A percentile compares a stretch with the other conserved stretches of the same genome.
These are phyloP conservation scores for Phragmatobia fuliginosa DNA, from an alignment of 2,888 invertebrate genomes.

Conservation along the genomic window DNA sequence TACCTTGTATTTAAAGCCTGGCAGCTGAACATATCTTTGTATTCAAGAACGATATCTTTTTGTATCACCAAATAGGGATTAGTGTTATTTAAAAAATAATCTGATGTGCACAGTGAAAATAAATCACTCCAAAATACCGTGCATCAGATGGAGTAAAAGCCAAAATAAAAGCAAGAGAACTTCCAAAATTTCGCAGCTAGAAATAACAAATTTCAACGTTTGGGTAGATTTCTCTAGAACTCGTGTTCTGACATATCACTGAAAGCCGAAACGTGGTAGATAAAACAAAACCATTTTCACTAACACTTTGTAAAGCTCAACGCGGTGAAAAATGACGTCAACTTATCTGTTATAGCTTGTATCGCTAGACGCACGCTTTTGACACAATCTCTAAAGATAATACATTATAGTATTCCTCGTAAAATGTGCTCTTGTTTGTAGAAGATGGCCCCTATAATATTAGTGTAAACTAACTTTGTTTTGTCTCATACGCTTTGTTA, in stretches of 20 bases:
- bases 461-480: conserved; percentile 25
- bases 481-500: conserved; percentile 15
- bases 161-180: not conserved
- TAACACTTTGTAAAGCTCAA: conserved; percentile 27
- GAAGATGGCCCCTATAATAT: conserved; percentile 20
- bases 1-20: too few species aligned
- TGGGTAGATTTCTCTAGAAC: conserved; percentile 7
- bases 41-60: too few species aligned
- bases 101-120: not conserved
- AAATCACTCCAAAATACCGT: not conserved
- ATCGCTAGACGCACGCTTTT: conserved; percentile 19
- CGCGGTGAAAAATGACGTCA: conserved; percentile 29
- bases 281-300: conserved; percentile 23
- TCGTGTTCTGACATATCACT: conserved; percentile 14
- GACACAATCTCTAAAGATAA: conserved; percentile 26
- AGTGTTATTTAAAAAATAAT: too few species aligned
- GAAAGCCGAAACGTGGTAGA: conserved; percentile 7
- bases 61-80: too few species aligned
- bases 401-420: conserved; percentile 25
- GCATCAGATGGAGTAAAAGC: not conserved
- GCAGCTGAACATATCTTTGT: too few species aligned
- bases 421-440: conserved; percentile 26
- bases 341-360: conserved; percentile 19
- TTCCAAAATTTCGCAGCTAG: not conserved
- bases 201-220: conserved; percentile 5